Base-by-base conservation (phyloP, 2,888 invertebrate species). In the Helleia helle region DNA sequence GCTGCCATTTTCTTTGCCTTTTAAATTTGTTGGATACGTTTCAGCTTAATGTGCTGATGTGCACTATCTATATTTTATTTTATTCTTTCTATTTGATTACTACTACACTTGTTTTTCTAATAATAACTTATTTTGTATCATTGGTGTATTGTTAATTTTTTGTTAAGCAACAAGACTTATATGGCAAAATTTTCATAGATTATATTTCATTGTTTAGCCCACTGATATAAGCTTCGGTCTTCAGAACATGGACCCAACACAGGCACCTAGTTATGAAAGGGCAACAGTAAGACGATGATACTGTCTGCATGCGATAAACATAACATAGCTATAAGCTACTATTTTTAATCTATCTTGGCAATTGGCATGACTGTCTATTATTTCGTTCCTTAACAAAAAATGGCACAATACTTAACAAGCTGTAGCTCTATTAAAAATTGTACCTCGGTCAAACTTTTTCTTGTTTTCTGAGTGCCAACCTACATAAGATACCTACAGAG, bases 181-280 rank as follows among this genome's bases (percentile, higher is more conserved):
- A 22, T n/a, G 30, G 30, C 18, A 34, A 11, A 12, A 12, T 22
- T 22, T 41, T 49, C 29, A 47, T 41, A 26, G 9, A 24, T 40
- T 41, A 22, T 40, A 34, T 39, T 46, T 46, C 48, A 27, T 50
- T 50, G 41, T 47, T 45, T 64, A 83, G 84, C 71, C 79, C 49
- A 65, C 71, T 56, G 81, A 83, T 57, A 65, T 76, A 67, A 73
- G 71, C 62, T 71, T 76, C 66, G 77, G 76, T 57, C 79, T 83
- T 36, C 70, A 70, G 64, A 77, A 75, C 67, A 56, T 83, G 79
- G 83, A 83, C 58, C 51, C 71, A 41, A 60, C 71, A 57, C 76
- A 74, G 67, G 59, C 71, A 56, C 63, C 68, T 65, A 68, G 65
- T 74, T 67, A 68, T 62, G 81, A 81, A 67, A 65, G 75, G 60